Evolutionary conservation across 1,140 invertebrate genomes (phyloP).

Genomic region (Anastrepha ludens): DNA sequence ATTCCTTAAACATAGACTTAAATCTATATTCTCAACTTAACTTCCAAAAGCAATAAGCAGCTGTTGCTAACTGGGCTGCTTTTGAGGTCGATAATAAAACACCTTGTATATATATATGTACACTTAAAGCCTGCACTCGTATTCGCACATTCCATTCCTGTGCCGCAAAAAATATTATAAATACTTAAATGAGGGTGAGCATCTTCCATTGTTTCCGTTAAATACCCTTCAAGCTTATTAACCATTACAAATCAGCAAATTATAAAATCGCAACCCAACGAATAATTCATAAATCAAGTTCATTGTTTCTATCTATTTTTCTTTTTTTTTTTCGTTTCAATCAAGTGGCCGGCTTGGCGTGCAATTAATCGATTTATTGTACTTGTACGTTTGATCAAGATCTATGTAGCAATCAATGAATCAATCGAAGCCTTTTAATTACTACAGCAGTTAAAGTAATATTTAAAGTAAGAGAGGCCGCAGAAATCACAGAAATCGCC

Average conservation of each 20-base stretch:
- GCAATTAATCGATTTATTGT: slow-evolving; percentile 35
- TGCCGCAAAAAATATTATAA: not conserved
- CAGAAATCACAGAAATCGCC: not conserved
- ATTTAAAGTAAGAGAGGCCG: not conserved
- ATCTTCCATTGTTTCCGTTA: not conserved
- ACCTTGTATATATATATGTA: not conserved
- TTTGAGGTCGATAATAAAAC: not conserved
- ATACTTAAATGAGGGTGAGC: not conserved
- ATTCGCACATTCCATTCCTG: too few relatives aligned
- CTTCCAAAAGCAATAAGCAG: too few relatives aligned
- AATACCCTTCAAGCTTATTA: slow-evolving; percentile 27
- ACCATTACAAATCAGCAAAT: not conserved
- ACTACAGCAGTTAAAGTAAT: not conserved
- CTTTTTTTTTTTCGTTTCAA: not conserved
- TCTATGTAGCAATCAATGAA: not conserved
- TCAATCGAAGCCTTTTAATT: not conserved
- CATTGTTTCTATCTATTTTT: not conserved
- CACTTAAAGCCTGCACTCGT: too few relatives aligned
- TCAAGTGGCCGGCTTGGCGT: not conserved
- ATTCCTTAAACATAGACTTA: too few relatives aligned
- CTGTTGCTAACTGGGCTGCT: too few relatives aligned
- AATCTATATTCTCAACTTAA: too few relatives aligned
- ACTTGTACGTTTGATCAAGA: not conserved
- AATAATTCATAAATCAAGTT: slow-evolving; percentile 42
- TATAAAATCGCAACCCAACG: not conserved